Conservation (phyloP, 2,888 invertebrate species). For the Mylabris sibirica region DNA sequence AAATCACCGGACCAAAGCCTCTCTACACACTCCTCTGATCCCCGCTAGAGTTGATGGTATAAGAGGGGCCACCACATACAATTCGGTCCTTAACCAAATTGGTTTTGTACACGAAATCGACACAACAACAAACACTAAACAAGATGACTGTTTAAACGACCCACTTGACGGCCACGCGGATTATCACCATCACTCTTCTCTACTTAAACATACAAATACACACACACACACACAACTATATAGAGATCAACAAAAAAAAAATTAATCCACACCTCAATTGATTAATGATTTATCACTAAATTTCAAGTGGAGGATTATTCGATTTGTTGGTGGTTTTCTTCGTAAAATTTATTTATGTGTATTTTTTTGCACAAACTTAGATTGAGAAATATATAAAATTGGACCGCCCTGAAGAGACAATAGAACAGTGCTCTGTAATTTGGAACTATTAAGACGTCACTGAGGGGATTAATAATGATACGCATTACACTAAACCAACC, state of each 20-base stretch:
- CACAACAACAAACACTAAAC: slow-evolving; percentile 35
- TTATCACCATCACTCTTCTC: slow-evolving; percentile 36
- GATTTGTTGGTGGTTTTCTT: too few species aligned
- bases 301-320: background rate
- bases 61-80: slow-evolving; percentile 20
- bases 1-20: slow-evolving; percentile 52
- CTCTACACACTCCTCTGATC: slow-evolving; percentile 15
- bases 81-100: slow-evolving; percentile 40
- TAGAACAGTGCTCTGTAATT: slow-evolving; percentile 45
- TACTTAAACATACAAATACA: too few species aligned
- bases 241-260: slow-evolving; percentile 16
- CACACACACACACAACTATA: too few species aligned
- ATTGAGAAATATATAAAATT: slow-evolving; percentile 6
- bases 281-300: background rate
- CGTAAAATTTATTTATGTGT: background rate
- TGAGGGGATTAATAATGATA: slow-evolving; percentile 47
- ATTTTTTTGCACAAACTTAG: background rate
- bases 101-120: slow-evolving; percentile 43
- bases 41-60: slow-evolving; percentile 7
- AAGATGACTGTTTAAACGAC: slow-evolving; percentile 25
- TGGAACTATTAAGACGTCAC: slow-evolving; percentile 53
- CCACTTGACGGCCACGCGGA: slow-evolving; percentile 28
- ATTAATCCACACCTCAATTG: slow-evolving; percentile 35
- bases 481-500: slow-evolving; percentile 47
- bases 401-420: slow-evolving; percentile 26